Percentiles rank a stretch among this genome's conserved stretches.
phyloP scores from a whole-genome alignment of 2,113 vertebrate species.

The Chionis minor region DNA sequence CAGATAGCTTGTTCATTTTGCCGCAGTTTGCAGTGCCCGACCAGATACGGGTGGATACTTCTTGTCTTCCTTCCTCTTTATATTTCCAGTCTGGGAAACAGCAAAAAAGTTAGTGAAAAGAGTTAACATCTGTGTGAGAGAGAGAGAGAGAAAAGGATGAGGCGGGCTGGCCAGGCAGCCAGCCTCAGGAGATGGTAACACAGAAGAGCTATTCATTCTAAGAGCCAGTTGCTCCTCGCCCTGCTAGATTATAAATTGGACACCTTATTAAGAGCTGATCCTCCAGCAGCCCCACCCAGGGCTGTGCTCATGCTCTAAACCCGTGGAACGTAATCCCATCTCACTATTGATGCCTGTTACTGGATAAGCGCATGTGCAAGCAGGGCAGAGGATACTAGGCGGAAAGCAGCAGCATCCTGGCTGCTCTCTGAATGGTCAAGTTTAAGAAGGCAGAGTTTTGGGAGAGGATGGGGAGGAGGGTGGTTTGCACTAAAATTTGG shows the following conservation, averaged over 20 bases:
- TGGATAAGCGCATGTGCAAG: not conserved
- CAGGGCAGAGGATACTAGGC: not conserved
- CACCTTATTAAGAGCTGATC: constrained; percentile 53
- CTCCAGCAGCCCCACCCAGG: constrained; percentile 47
- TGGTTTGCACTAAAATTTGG: not conserved
- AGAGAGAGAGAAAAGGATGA: not conserved
- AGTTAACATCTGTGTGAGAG: not conserved
- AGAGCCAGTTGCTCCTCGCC: constrained; percentile 39
- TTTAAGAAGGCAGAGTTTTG: not conserved
- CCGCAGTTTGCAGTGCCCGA: not conserved
- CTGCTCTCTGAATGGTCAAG: not conserved
- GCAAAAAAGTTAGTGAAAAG: not conserved
- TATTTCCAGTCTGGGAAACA: not conserved
- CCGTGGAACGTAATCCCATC: not conserved
- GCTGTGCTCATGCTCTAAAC: constrained; percentile 4
- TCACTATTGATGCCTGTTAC: not conserved
- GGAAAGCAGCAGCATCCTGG: not conserved
- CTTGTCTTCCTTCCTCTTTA: constrained; percentile 40
- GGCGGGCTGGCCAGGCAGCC: not conserved
- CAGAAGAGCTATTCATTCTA: constrained; percentile 59
- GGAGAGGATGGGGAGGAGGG: not conserved
- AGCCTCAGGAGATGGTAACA: constrained; percentile 49
- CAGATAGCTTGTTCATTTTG: not conserved
- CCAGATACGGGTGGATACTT: not conserved
- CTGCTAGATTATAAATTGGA: constrained; percentile 52